Conservation (phyloP, 2,113 vertebrate genomes). For the Sceloporus tristichus region DNA sequence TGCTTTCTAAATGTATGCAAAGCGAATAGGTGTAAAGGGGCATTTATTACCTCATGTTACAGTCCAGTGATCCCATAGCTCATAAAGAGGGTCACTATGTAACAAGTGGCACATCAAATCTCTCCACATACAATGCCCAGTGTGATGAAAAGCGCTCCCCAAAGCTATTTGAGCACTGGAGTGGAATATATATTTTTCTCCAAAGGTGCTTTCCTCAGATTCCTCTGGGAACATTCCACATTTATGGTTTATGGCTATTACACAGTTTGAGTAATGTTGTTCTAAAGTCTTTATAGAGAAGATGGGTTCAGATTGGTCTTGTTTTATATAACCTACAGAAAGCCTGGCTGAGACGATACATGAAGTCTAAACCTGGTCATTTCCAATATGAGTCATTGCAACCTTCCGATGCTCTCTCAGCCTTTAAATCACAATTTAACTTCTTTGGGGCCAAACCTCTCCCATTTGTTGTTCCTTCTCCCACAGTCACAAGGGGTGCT, state of each 20-base stretch:
- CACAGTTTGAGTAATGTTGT: background rate
- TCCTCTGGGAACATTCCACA: background rate
- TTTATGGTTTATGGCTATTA: background rate
- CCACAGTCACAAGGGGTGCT: background rate
- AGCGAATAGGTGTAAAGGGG: background rate
- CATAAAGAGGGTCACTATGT: background rate
- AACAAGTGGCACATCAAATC: background rate
- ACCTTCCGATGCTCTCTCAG: background rate
- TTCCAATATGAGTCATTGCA: background rate
- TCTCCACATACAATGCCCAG: background rate
- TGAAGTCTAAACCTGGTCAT: background rate
- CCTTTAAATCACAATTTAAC: background rate
- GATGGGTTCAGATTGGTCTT: background rate
- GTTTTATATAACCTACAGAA: background rate
- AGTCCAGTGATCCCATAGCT: background rate
- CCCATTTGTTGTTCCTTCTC: background rate
- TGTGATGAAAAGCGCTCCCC: background rate
- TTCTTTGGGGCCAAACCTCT: no score
- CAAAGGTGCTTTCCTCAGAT: background rate
- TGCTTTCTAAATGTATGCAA: slow-evolving; percentile 9
- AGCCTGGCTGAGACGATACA: background rate
- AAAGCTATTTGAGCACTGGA: background rate
- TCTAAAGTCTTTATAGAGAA: background rate
- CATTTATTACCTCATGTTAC: background rate
- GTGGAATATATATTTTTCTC: background rate